Evolutionary conservation across 1,140 invertebrate genomes (phyloP).

Genomic region (Notospermus geniculatus): DNA sequence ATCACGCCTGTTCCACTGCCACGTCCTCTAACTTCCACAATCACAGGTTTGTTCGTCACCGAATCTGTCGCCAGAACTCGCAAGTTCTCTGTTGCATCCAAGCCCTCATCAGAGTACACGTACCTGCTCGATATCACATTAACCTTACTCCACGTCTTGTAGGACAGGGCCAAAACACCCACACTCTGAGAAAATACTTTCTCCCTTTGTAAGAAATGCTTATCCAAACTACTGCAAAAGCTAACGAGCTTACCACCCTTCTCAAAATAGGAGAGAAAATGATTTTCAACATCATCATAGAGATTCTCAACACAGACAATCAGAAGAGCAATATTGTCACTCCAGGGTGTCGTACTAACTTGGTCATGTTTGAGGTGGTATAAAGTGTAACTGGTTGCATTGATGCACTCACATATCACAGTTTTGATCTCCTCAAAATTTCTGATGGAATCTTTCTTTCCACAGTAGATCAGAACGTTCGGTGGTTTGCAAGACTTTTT

Average conservation of each 20-base stretch:
- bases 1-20: slow-evolving; percentile 62
- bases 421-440: slow-evolving; percentile 70
- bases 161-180: slow-evolving; percentile 75
- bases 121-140: slow-evolving; percentile 83
- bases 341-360: slow-evolving; percentile 66
- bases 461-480: slow-evolving; percentile 78
- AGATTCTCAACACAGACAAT: slow-evolving; percentile 73
- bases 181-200: slow-evolving; percentile 75
- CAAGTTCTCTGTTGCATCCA: slow-evolving; percentile 68
- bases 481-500: slow-evolving; percentile 62
- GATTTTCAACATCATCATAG: slow-evolving; percentile 63
- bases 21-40: slow-evolving; percentile 68
- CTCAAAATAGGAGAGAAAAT: slow-evolving; percentile 71
- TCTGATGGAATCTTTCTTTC: slow-evolving; percentile 64
- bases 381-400: slow-evolving; percentile 73
- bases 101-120: slow-evolving; percentile 68
- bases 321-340: slow-evolving; percentile 69
- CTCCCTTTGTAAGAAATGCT: not conserved
- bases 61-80: slow-evolving; percentile 77
- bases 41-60: slow-evolving; percentile 79
- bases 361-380: slow-evolving; percentile 68
- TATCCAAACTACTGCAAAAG: not conserved
- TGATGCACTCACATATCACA: slow-evolving; percentile 67
- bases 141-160: slow-evolving; percentile 77
- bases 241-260: slow-evolving; percentile 61